A percentile compares a stretch with the other conserved stretches of the same genome.
Conservation (phyloP, 2,113 vertebrate genomes). For the Tychaedon coryphoeus region DNA sequence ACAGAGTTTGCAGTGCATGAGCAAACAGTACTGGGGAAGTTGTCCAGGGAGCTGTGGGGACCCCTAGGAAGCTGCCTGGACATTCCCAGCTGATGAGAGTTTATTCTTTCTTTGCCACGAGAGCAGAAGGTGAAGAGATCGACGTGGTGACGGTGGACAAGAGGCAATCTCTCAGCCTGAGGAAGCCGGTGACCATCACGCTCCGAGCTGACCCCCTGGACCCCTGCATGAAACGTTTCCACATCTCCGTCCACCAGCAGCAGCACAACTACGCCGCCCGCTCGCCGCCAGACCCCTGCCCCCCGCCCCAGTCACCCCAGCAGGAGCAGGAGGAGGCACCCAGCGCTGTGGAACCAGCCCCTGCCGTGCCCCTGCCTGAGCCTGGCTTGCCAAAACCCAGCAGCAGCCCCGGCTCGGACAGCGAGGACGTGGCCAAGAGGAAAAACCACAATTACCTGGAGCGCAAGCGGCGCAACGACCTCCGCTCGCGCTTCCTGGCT, state of each 20-base stretch:
- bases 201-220: constrained; percentile 88
- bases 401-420: constrained; percentile 79
- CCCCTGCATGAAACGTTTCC: constrained; percentile 90
- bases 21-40: not conserved
- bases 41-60: rapidly evolving
- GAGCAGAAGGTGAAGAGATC: constrained; percentile 87
- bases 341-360: not conserved
- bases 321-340: not conserved
- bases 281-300: constrained; percentile 79
- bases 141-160: constrained; percentile 94
- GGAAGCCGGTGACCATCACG: constrained; percentile 87
- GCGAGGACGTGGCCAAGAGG: constrained; percentile 88
- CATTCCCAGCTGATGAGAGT: rapidly evolving
- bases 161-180: constrained; percentile 75
- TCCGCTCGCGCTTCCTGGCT: constrained; percentile 88
- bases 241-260: constrained; percentile 91
- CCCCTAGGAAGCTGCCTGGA: rapidly evolving
- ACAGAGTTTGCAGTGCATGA: rapidly evolving
- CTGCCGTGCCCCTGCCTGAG: constrained; percentile 14
- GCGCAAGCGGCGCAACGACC: constrained; percentile 90
- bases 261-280: constrained; percentile 97
- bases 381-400: constrained; percentile 54
- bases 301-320: not conserved
- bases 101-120: not conserved
- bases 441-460: constrained; percentile 94